Conservation (phyloP, 2,888 invertebrate genomes). For the Sepiola atlantica region DNA sequence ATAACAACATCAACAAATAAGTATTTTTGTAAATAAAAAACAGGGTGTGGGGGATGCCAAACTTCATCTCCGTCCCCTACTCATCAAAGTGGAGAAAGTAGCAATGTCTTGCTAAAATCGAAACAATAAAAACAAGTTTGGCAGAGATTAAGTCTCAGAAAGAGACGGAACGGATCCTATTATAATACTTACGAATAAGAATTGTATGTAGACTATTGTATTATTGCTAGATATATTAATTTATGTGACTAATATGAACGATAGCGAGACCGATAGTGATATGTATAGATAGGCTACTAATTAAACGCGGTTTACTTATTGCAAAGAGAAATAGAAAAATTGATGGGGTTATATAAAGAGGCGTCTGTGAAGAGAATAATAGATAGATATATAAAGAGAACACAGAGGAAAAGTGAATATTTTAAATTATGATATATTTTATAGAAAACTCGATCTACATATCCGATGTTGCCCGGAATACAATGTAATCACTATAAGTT, state of each 20-base stretch:
- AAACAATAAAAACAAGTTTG: background rate
- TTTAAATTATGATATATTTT: too few relatives aligned
- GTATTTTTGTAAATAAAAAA: background rate
- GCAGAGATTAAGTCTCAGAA: background rate
- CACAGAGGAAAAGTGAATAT: too few relatives aligned
- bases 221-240: background rate
- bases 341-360: too few relatives aligned
- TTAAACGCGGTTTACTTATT: too few relatives aligned
- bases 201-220: background rate
- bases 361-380: too few relatives aligned
- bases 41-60: background rate
- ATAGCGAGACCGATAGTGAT: too few relatives aligned
- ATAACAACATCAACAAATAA: background rate
- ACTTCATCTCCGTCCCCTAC: background rate
- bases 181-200: background rate
- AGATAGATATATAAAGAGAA: too few relatives aligned
- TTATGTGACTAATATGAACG: background rate
- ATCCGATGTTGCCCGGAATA: too few relatives aligned
- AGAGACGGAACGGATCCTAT: background rate
- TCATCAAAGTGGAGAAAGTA: background rate
- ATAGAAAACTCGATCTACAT: too few relatives aligned
- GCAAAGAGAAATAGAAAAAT: too few relatives aligned
- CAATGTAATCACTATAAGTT: too few relatives aligned
- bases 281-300: too few relatives aligned
- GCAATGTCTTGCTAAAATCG: background rate